These are phyloP conservation scores for Ptycholaimellus sp. DNA, from an alignment of 2,888 invertebrate genomes.

Conservation along the genomic window DNA sequence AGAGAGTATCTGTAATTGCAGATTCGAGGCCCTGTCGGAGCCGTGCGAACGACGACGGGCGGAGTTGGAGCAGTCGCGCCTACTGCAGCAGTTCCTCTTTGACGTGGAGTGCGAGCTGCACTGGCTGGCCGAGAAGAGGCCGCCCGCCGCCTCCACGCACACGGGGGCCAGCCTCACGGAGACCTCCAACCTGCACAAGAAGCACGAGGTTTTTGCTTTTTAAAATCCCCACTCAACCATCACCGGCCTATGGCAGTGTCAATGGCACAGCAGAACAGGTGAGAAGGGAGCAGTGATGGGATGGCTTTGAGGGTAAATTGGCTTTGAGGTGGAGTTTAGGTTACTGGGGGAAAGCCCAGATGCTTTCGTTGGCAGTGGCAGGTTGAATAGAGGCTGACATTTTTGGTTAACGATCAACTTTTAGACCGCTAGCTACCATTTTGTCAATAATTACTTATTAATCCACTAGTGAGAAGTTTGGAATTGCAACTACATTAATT, in stretches of 20 bases:
- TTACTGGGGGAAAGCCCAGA: too few species aligned
- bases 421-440: neutral
- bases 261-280: too few species aligned
- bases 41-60: constrained; percentile 47
- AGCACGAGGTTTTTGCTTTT: constrained; percentile 41
- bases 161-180: constrained; percentile 65
- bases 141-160: constrained; percentile 45
- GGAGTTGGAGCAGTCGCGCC: constrained; percentile 60
- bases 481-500: too few species aligned
- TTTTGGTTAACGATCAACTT: too few species aligned
- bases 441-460: neutral
- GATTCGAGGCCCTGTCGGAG: constrained; percentile 44
- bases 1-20: constrained; percentile 9
- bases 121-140: constrained; percentile 74
- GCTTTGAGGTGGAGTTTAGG: too few species aligned
- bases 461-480: constrained; percentile 2
- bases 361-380: too few species aligned
- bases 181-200: constrained; percentile 68
- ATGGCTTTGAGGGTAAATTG: too few species aligned
- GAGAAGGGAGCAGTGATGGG: too few species aligned
- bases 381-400: too few species aligned
- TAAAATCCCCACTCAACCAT: neutral
- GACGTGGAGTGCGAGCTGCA: constrained; percentile 72
- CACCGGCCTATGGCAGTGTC: neutral
- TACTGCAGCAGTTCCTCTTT: constrained; percentile 73